Conservation (phyloP, 2,888 invertebrate species). For the Petrolisthes cinctipes region DNA sequence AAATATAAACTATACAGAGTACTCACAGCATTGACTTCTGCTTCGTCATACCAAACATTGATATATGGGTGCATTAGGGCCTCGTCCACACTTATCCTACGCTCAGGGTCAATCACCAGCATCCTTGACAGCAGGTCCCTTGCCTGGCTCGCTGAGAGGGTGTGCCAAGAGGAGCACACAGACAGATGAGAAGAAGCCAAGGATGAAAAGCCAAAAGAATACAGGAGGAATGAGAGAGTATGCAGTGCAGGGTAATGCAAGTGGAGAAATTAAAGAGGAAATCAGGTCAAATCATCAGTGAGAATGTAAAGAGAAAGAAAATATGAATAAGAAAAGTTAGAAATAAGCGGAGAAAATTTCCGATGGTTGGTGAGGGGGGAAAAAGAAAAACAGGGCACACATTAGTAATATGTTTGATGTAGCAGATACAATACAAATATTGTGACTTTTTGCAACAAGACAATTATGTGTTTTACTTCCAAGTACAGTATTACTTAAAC, state of each 20-base stretch:
- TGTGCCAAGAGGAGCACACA: neutral
- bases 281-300: neutral
- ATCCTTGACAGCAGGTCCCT: conserved; percentile 96
- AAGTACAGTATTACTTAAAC: no score
- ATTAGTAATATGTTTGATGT: no score
- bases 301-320: neutral
- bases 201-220: neutral
- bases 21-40: conserved; percentile 97
- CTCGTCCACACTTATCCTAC: conserved; percentile 96
- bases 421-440: no score
- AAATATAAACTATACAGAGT: conserved; percentile 23
- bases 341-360: neutral
- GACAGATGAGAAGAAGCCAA: neutral
- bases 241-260: neutral
- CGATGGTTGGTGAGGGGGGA: neutral
- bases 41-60: conserved; percentile 99
- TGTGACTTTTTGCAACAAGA: no score
- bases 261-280: neutral
- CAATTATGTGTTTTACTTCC: no score
- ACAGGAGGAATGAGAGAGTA: neutral
- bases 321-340: neutral
- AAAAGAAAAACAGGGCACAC: no score
- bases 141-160: conserved; percentile 83
- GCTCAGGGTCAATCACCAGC: conserved; percentile 98
- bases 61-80: conserved; percentile 98